A percentile compares a stretch with the other conserved stretches of the same genome.
phyloP scores from a whole-genome alignment of 2,113 vertebrate genomes.

The Salvelinus alpinus region DNA sequence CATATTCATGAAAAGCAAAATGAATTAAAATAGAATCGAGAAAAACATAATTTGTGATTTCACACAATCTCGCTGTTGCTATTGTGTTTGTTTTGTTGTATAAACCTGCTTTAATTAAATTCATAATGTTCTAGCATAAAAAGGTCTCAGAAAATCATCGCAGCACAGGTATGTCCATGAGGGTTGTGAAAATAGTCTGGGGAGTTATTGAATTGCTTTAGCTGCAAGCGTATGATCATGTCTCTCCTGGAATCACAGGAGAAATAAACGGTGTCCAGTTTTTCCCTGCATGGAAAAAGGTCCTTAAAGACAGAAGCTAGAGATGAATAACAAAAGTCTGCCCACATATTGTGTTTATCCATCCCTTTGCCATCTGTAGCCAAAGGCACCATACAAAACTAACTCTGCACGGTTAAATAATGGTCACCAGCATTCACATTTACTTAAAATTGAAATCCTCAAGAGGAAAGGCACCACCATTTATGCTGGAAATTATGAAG shows the following conservation, averaged over 20 bases:
- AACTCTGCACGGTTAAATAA: background rate
- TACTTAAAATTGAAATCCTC: background rate
- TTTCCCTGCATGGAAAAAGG: too few species aligned
- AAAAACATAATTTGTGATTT: background rate
- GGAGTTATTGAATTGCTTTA: too few species aligned
- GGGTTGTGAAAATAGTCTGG: too few species aligned
- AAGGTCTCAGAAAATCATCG: background rate
- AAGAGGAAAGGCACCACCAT: background rate
- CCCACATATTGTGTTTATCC: background rate
- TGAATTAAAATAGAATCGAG: constrained; percentile 13
- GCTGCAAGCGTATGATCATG: too few species aligned
- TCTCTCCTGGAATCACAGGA: too few species aligned
- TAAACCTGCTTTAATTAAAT: constrained; percentile 22
- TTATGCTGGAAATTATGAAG: background rate
- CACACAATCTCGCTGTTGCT: background rate
- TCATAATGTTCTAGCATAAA: background rate
- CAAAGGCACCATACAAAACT: background rate
- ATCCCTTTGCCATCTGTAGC: background rate
- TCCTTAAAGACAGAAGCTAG: background rate
- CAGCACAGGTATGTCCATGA: too few species aligned
- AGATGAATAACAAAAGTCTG: background rate
- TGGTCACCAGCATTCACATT: background rate
- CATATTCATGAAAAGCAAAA: constrained; percentile 41
- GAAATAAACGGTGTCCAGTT: too few species aligned
- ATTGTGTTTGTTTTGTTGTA: constrained; percentile 2